Evolutionary conservation across 2,888 invertebrate genomes (phyloP), one percentile per base, ranked within the genome.

Genomic region (Erpobdella octoculata): DNA sequence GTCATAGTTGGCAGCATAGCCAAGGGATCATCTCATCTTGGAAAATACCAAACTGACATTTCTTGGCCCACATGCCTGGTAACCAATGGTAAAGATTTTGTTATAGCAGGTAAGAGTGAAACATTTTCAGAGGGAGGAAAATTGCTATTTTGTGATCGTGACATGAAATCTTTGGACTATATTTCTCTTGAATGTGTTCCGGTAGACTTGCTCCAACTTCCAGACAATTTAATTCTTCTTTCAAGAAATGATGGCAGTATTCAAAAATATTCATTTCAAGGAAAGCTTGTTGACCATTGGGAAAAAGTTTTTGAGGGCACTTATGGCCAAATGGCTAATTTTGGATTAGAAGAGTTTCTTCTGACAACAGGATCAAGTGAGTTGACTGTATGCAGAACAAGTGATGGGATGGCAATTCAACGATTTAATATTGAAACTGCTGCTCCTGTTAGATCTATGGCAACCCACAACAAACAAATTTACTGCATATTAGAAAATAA

Each of bases 1-100:
- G 8, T 62, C 9, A 31, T 62, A 33, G 33, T 62, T 33, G 62
- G 62, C 8, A 62, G 35, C 15, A 35, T 62, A 62, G 1, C 33
- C n/a, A n/a, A 31, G 33, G 25, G 9, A 9, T 33, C 35, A 33
- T 31, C 62, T 35, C 62, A 62, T 12, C 35, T 35, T n/a, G 62
- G 31, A 1, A 35, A 31, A n/a, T 62, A 62, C 31, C 31, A 62
- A 12, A 35, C 62, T 33, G 31, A 35, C 62, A 62, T 62, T 28
- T 28, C 28, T 35, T 62, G 62, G 62, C 62, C 62, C 9, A 12
- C 31, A n/a, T 62, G 62, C 31, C n/a, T 62, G 62, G 62, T 35
- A 28, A 62, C 62, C 12, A 62, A 62, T n/a, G 33, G n/a, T 9
- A 62, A 62, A 21, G 62, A 62, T 5, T 31, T 62, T 9, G 18